Evolutionary conservation across 2,888 invertebrate species (phyloP).

Genomic region (Peribatodes rhomboidaria): DNA sequence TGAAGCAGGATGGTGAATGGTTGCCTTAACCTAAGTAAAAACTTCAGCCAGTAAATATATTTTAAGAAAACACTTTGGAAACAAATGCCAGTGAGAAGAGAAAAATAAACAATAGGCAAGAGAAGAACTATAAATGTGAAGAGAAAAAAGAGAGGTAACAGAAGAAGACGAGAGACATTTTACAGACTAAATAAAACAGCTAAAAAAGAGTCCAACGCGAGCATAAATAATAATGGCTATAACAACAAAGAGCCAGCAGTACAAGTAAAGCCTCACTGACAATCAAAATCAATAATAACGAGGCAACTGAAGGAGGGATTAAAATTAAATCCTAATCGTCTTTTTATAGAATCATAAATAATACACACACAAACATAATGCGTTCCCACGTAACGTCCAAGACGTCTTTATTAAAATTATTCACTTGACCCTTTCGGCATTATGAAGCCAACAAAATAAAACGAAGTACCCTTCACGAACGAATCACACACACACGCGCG

Average conservation of each 20-base stretch:
- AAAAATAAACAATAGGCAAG: too few species aligned
- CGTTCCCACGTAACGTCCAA: constrained; percentile 76
- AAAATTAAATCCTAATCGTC: constrained; percentile 27
- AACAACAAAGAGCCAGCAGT: background rate
- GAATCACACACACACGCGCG: constrained; percentile 55
- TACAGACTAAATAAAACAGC: background rate
- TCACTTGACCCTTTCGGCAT: constrained; percentile 82
- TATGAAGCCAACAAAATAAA: constrained; percentile 75
- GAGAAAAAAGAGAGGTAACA: too few species aligned
- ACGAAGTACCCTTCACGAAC: constrained; percentile 62
- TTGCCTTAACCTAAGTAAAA: too few species aligned
- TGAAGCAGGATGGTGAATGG: too few species aligned
- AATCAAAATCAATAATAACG: background rate
- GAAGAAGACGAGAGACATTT: too few species aligned
- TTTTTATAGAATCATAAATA: constrained; percentile 62
- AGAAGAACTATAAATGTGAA: too few species aligned
- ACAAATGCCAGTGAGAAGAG: too few species aligned
- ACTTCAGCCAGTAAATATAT: too few species aligned
- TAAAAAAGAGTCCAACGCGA: too few species aligned
- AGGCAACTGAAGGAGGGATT: constrained; percentile 26
- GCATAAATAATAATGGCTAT: too few species aligned
- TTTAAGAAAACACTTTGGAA: too few species aligned
- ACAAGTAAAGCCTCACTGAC: background rate
- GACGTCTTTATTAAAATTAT: constrained; percentile 78
- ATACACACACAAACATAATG: constrained; percentile 27